These are phyloP conservation scores for Boleophthalmus pectinirostris DNA, from an alignment of 2,113 vertebrate species.

Conservation along the genomic window DNA sequence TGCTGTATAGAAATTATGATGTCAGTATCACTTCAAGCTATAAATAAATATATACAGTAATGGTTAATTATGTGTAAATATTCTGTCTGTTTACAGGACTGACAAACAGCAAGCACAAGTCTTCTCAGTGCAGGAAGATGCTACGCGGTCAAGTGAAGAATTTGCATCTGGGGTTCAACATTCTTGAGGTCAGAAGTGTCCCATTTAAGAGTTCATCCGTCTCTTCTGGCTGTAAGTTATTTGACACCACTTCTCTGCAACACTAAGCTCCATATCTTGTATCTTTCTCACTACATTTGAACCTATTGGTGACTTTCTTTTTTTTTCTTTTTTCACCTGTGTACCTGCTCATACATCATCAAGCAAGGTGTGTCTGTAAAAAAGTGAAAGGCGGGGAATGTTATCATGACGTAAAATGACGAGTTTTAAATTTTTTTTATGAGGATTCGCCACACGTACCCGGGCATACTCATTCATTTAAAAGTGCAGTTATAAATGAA, in stretches of 20 bases:
- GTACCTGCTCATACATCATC: not conserved
- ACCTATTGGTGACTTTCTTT: not conserved
- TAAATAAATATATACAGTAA: not conserved
- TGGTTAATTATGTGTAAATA: not conserved
- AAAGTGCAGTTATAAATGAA: not conserved
- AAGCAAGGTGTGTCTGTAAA: constrained; percentile 26
- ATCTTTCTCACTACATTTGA: not conserved
- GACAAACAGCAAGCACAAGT: constrained; percentile 17
- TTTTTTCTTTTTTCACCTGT: not conserved
- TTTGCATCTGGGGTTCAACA: constrained; percentile 48
- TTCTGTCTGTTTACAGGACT: not conserved
- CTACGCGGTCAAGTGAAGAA: constrained; percentile 40
- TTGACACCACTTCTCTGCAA: not conserved
- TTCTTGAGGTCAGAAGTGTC: constrained; percentile 53
- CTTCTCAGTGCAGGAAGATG: not conserved
- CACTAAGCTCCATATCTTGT: not conserved
- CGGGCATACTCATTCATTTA: not conserved
- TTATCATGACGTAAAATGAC: not conserved
- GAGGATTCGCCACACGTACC: not conserved
- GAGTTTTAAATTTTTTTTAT: not conserved
- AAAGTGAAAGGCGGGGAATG: constrained; percentile 42
- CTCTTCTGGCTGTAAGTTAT: not conserved
- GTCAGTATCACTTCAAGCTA: not conserved
- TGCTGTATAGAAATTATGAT: not conserved
- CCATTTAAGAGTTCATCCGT: constrained; percentile 7